These are phyloP conservation scores for Eupeodes corollae DNA, from an alignment of 1,140 invertebrate genomes.

Conservation along the genomic window DNA sequence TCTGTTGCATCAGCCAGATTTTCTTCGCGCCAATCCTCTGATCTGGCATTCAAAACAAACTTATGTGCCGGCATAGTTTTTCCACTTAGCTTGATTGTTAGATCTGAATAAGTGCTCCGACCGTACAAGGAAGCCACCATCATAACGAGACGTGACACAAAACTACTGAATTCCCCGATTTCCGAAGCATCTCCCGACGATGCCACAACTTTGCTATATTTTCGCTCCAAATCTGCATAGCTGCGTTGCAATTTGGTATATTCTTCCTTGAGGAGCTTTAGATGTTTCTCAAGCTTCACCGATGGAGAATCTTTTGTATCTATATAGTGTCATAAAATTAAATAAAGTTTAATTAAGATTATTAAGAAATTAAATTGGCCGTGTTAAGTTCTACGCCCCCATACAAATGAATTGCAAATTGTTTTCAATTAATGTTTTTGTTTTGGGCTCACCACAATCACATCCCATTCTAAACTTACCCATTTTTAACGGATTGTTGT, in stretches of 20 bases:
- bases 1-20: slow-evolving; percentile 51
- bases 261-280: slow-evolving; percentile 75
- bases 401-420: too few relatives aligned
- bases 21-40: slow-evolving; percentile 67
- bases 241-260: slow-evolving; percentile 81
- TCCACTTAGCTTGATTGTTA: slow-evolving; percentile 58
- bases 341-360: too few relatives aligned
- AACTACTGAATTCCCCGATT: slow-evolving; percentile 49
- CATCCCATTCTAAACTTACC: too few relatives aligned
- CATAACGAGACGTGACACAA: slow-evolving; percentile 65
- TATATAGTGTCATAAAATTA: not conserved
- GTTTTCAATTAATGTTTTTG: too few relatives aligned
- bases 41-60: slow-evolving; percentile 80
- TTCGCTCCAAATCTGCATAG: slow-evolving; percentile 69
- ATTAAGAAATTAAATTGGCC: too few relatives aligned
- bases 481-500: too few relatives aligned
- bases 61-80: slow-evolving; percentile 70
- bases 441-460: too few relatives aligned
- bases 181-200: slow-evolving; percentile 40
- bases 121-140: slow-evolving; percentile 71
- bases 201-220: slow-evolving; percentile 63
- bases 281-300: slow-evolving; percentile 72
- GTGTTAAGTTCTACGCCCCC: too few relatives aligned
- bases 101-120: slow-evolving; percentile 66
- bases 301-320: slow-evolving; percentile 11